phyloP scores from a whole-genome alignment of 2,888 invertebrate species.

The Tetragonula carbonaria region DNA sequence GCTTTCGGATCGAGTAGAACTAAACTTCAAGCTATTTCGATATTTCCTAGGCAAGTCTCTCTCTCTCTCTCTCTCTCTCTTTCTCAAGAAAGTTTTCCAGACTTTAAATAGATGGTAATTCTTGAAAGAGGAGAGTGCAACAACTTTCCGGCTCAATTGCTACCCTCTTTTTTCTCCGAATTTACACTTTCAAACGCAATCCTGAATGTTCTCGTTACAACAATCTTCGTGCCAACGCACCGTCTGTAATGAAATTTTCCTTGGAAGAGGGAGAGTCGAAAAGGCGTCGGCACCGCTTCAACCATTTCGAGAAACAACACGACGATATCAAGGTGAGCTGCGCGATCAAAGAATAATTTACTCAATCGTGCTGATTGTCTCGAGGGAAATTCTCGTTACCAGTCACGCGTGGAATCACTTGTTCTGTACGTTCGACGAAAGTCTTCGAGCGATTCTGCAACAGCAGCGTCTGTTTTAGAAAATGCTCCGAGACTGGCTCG shows the following conservation, averaged over 20 bases:
- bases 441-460: slow-evolving; percentile 40
- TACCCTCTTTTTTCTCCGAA: neutral
- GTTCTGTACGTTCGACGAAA: slow-evolving; percentile 12
- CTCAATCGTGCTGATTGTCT: neutral
- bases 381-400: slow-evolving; percentile 14
- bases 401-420: slow-evolving; percentile 52
- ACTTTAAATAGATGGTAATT: slow-evolving; percentile 28
- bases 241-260: neutral
- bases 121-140: no score
- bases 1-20: neutral
- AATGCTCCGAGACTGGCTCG: slow-evolving; percentile 59
- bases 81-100: neutral
- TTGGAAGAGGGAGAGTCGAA: no score
- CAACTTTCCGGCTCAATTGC: slow-evolving; percentile 1
- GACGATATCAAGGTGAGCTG: neutral
- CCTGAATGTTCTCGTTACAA: neutral
- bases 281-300: no score
- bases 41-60: slow-evolving; percentile 8
- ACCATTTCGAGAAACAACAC: neutral
- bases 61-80: no score
- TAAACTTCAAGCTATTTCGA: slow-evolving; percentile 16
- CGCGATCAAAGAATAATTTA: slow-evolving; percentile 28
- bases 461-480: slow-evolving; percentile 58
- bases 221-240: neutral
- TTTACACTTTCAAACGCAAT: neutral